Evolutionary conservation across 2,797 vertebrate genomes (phyloP).

Genomic region (Leuciscus waleckii): DNA sequence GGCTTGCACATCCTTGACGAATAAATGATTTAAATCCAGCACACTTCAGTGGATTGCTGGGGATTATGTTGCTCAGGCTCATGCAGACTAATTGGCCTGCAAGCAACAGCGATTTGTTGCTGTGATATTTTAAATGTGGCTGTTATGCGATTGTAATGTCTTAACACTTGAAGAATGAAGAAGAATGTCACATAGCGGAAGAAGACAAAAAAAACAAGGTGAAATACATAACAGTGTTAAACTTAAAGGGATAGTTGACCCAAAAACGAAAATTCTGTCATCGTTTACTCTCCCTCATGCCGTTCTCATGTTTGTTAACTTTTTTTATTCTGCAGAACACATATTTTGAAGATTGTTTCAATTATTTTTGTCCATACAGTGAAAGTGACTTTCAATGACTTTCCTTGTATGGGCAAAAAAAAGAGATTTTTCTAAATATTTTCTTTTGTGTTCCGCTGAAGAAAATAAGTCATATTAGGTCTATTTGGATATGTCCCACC

Average conservation of each 20-base stretch:
- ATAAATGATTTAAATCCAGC: conserved; percentile 65
- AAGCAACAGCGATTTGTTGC: conserved; percentile 51
- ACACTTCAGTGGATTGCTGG: conserved; percentile 60
- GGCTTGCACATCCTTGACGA: conserved; percentile 56
- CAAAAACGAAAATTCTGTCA: background rate
- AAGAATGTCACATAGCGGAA: background rate
- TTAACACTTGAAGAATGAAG: conserved; percentile 21
- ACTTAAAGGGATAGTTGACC: background rate
- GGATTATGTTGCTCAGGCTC: conserved; percentile 61
- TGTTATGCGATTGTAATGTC: conserved; percentile 32
- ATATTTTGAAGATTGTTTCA: background rate
- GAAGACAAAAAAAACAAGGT: background rate
- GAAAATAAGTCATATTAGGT: background rate
- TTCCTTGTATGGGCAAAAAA: background rate
- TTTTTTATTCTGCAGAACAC: background rate
- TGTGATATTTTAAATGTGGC: conserved; percentile 55
- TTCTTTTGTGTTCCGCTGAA: background rate
- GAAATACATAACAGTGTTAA: background rate
- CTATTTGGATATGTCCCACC: background rate
- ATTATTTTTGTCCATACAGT: background rate
- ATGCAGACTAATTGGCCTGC: conserved; percentile 58
- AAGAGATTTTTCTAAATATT: background rate
- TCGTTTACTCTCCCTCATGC: background rate
- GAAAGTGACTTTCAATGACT: background rate
- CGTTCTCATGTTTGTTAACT: background rate